Conservation (phyloP, 1,140 invertebrate genomes). For the Panagrolaimus sp. region DNA sequence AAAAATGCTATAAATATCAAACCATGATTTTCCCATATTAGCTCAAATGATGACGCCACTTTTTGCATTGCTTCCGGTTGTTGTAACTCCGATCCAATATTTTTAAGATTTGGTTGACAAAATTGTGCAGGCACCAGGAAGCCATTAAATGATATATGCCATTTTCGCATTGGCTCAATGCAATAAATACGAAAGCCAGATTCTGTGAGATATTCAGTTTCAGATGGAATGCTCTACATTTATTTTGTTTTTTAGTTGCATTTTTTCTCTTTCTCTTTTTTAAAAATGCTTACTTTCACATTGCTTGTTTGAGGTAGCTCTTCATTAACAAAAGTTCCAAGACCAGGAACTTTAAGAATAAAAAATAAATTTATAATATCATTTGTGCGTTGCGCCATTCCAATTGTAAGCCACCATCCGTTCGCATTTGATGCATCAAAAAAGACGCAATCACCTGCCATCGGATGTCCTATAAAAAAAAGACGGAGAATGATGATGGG, state of each 20-base stretch:
- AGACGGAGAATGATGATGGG: too few species aligned
- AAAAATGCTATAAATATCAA: constrained; percentile 6
- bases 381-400: constrained; percentile 45
- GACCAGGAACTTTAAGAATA: constrained; percentile 40
- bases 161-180: constrained; percentile 44
- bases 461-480: constrained; percentile 4
- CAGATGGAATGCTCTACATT: not conserved
- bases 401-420: constrained; percentile 47
- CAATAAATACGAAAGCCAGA: constrained; percentile 41
- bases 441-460: constrained; percentile 41
- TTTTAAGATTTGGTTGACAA: constrained; percentile 13
- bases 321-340: constrained; percentile 45
- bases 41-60: constrained; percentile 35
- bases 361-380: constrained; percentile 48
- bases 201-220: constrained; percentile 30
- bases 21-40: constrained; percentile 46
- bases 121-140: constrained; percentile 22
- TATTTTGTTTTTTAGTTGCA: constrained; percentile 7
- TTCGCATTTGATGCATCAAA: constrained; percentile 46
- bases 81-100: constrained; percentile 27
- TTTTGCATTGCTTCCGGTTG: constrained; percentile 6
- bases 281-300: constrained; percentile 33
- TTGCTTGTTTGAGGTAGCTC: constrained; percentile 39
- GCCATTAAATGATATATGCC: constrained; percentile 39
- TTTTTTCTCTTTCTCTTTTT: constrained; percentile 7